Percentiles rank a stretch among this genome's conserved stretches.
phyloP scores from a whole-genome alignment of 2,113 vertebrate genomes.

The Perca schrenkii region DNA sequence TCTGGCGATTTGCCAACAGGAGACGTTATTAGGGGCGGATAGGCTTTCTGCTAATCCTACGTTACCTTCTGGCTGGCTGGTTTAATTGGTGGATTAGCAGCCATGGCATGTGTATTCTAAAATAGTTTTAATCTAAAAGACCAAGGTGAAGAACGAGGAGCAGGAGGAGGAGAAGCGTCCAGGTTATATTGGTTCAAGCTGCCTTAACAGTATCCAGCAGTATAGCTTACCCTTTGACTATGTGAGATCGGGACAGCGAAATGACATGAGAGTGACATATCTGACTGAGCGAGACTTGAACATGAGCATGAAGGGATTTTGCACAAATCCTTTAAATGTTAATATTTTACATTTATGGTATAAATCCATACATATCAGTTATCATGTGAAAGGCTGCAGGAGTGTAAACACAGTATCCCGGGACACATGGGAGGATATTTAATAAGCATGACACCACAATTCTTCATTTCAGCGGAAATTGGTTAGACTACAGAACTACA shows the following conservation, averaged over 20 bases:
- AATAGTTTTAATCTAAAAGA: background rate
- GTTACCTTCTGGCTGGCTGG: conserved; percentile 31
- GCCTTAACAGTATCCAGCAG: background rate
- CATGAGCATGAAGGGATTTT: too few relatives aligned
- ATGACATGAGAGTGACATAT: too few relatives aligned
- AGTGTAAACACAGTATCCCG: background rate
- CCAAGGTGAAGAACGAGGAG: conserved; percentile 10
- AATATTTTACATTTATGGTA: too few relatives aligned
- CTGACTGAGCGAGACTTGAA: too few relatives aligned
- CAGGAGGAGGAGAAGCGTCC: background rate
- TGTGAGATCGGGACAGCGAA: background rate
- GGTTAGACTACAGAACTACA: background rate
- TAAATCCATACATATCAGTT: too few relatives aligned
- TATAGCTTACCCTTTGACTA: background rate
- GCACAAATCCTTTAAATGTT: too few relatives aligned
- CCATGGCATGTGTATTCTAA: conserved; percentile 9
- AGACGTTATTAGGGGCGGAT: background rate
- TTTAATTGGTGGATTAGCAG: conserved; percentile 25
- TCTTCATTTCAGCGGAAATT: background rate
- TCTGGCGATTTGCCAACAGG: conserved; percentile 37
- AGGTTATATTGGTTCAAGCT: conserved; percentile 2
- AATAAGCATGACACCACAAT: background rate
- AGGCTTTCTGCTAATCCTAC: conserved; percentile 39
- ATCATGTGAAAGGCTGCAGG: too few relatives aligned
- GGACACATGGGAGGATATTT: background rate